Conservation (phyloP, 92 coral and sea anemone genomes). For the Phenganax stokvisi region DNA sequence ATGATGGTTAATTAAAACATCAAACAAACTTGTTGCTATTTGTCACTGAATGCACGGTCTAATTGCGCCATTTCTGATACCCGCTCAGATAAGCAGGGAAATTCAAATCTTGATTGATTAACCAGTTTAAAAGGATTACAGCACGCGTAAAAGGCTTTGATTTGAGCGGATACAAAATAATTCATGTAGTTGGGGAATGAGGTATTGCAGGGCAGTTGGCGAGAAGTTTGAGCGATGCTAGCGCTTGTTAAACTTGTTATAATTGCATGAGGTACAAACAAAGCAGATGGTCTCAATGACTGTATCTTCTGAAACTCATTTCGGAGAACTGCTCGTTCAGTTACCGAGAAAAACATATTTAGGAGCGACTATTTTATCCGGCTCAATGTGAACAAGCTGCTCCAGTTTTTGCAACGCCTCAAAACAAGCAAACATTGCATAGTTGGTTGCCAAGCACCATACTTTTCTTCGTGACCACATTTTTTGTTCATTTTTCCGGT, state of each 20-base stretch:
- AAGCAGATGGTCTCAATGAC: background rate
- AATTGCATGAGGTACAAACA: background rate
- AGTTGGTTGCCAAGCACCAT: background rate
- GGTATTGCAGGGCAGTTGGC: too few species aligned
- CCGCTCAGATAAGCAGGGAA: slow-evolving; percentile 7
- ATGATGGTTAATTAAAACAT: slow-evolving; percentile 16
- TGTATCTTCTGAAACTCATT: background rate
- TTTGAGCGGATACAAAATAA: too few species aligned
- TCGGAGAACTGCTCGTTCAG: background rate
- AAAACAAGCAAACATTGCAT: background rate
- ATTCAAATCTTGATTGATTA: background rate
- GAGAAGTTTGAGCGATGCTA: too few species aligned
- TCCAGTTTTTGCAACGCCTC: background rate
- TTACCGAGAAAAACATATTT: background rate
- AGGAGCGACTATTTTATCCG: background rate
- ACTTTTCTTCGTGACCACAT: too few species aligned
- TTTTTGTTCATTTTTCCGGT: too few species aligned
- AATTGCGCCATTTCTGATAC: background rate
- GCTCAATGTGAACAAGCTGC: background rate
- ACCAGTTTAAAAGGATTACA: too few species aligned
- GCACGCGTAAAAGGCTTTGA: too few species aligned
- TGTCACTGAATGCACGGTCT: slow-evolving; percentile 11
- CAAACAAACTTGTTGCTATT: slow-evolving; percentile 19
- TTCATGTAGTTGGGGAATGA: too few species aligned
- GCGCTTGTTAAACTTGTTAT: too few species aligned